These are phyloP conservation scores for Napeogenes inachia DNA, from an alignment of 2,888 invertebrate genomes.

Conservation along the genomic window DNA sequence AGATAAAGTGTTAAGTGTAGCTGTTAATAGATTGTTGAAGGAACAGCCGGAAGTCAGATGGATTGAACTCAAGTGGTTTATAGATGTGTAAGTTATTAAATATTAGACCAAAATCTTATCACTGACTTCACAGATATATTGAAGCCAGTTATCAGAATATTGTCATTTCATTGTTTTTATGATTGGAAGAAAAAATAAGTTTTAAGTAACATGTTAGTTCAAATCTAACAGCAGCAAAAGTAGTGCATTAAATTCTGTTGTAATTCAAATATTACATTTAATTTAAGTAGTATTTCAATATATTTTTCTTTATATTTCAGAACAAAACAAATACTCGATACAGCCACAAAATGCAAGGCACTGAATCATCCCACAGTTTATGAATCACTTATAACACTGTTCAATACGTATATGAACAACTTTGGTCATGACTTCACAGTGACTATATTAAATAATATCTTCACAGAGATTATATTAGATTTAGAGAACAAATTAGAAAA, in stretches of 20 bases:
- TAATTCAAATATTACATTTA: too few relatives aligned
- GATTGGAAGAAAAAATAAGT: too few relatives aligned
- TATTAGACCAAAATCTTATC: too few relatives aligned
- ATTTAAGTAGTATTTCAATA: background rate
- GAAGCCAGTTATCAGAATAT: background rate
- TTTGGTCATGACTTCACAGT: constrained; percentile 81
- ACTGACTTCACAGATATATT: too few relatives aligned
- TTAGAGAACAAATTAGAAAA: constrained; percentile 80
- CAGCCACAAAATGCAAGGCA: constrained; percentile 51
- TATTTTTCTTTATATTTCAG: constrained; percentile 46
- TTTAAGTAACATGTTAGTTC: too few relatives aligned
- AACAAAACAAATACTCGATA: constrained; percentile 61
- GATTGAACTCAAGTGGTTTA: constrained; percentile 84
- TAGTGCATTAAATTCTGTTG: too few relatives aligned
- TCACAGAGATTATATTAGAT: constrained; percentile 75
- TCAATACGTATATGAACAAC: constrained; percentile 74
- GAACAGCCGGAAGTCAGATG: constrained; percentile 81
- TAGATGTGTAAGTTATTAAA: constrained; percentile 77
- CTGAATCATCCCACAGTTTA: constrained; percentile 56
- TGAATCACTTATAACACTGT: constrained; percentile 55
- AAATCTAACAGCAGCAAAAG: too few relatives aligned
- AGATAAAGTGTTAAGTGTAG: constrained; percentile 76
- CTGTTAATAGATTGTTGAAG: constrained; percentile 79
- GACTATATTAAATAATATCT: constrained; percentile 76
- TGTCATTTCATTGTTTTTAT: too few relatives aligned